Evolutionary conservation across 2,888 invertebrate genomes (phyloP), one percentile per base, ranked within the genome.

Genomic region (Ptychoptera contaminata): DNA sequence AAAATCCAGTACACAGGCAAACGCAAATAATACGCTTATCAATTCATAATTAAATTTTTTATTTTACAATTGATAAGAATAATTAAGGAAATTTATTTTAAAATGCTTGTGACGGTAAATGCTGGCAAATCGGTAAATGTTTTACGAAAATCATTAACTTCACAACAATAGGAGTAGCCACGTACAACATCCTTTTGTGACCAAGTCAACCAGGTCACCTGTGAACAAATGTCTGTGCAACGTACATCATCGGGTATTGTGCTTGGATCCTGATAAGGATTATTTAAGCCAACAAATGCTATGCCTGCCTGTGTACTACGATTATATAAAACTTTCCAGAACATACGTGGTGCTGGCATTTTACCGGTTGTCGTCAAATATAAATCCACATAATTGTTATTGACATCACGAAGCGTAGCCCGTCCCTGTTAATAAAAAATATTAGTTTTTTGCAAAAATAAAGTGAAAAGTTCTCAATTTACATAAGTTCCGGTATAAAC

Each of bases 301-400:
- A 60, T 58, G 6, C 62, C 69, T 2, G 48, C 49, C 10, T 55
- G 53, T 2, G 47, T 51, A 2, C 47, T 44, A 4, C 60, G 58
- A 44, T 67, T 59, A 50, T 66, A 58, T 16, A 69, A 51, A 16
- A 69, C 52, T 53, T 68, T 67, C 67, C 67, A 69, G 50, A 52
- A 67, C 47, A 60, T 58, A 47, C 55, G 57, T 2, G 67, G 65
- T 2, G 61, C 62, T 1, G 53, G 50, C n/a, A 62, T 43, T 2
- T 47, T 55, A 14, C 45, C 54, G 10, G 46, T 46, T 8, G 50
- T 52, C 46, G 56, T 62, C 14, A 65, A 49, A 48, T 57, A 62
- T 2, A 66, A 48, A 16, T 45, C 31, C 8, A 42, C 41, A 30
- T 54, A 46, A 29, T 54, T 53, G 8, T 54, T 55, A 38, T 58